Percentiles rank a stretch among this genome's conserved stretches.
Evolutionary conservation across 1,140 invertebrate species (phyloP).

Genomic region (Coelopa frigida): DNA sequence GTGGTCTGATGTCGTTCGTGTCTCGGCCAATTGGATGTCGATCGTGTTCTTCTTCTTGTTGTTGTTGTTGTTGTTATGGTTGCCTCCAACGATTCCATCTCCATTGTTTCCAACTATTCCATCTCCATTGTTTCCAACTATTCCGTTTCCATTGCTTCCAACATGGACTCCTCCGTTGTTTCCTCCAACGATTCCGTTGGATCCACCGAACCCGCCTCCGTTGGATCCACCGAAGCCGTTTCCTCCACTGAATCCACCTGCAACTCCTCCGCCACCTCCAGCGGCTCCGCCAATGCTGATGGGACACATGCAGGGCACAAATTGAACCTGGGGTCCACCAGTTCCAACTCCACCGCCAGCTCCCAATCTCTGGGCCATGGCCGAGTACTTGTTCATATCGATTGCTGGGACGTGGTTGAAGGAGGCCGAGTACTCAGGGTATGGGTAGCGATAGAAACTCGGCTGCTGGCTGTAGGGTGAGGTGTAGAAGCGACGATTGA

Average conservation of each 20-base stretch:
- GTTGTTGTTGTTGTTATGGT: too few relatives aligned
- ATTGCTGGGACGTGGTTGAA: not conserved
- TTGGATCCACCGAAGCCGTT: not conserved
- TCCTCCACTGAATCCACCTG: not conserved
- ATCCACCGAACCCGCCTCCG: not conserved
- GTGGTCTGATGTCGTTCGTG: too few relatives aligned
- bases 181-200: not conserved
- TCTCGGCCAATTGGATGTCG: too few relatives aligned
- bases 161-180: not conserved
- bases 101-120: not conserved
- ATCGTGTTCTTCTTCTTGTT: too few relatives aligned
- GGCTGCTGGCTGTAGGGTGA: constrained; percentile 2
- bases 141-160: not conserved
- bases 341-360: constrained; percentile 15
- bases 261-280: not conserved
- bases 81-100: too few relatives aligned
- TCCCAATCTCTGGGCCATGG: constrained; percentile 4
- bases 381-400: not conserved
- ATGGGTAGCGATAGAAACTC: constrained; percentile 36
- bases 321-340: constrained; percentile 33
- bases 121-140: not conserved
- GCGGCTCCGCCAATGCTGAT: constrained; percentile 18
- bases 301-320: constrained; percentile 42
- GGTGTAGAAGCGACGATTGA: constrained; percentile 28
- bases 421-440: constrained; percentile 39